Conservation (phyloP, 2,888 invertebrate genomes). For the Chelonus formosanus region DNA sequence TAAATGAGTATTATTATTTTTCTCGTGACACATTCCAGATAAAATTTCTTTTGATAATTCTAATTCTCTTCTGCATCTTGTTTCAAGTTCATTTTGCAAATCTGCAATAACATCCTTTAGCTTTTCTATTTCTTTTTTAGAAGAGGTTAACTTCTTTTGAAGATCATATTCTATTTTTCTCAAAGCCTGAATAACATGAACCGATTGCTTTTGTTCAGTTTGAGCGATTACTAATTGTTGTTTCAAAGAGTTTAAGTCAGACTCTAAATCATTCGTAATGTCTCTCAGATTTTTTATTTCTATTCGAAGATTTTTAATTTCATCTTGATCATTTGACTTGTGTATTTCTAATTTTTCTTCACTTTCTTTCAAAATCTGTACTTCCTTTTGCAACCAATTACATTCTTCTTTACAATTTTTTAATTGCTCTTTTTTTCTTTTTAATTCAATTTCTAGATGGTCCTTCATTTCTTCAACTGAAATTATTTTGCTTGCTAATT, state of each 20-base stretch:
- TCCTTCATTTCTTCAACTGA: constrained; percentile 64
- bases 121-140: constrained; percentile 59
- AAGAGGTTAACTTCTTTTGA: constrained; percentile 65
- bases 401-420: constrained; percentile 68
- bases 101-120: constrained; percentile 54
- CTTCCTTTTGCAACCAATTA: constrained; percentile 69
- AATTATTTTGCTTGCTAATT: constrained; percentile 53
- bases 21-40: constrained; percentile 50
- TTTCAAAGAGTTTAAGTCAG: constrained; percentile 52
- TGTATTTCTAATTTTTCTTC: constrained; percentile 53
- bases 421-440: constrained; percentile 65
- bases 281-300: constrained; percentile 52
- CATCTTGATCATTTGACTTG: constrained; percentile 46
- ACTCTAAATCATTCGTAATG: constrained; percentile 53
- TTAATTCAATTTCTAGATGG: constrained; percentile 66
- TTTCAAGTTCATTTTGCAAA: constrained; percentile 47
- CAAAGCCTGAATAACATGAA: constrained; percentile 69
- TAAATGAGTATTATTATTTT: constrained; percentile 56
- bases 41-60: constrained; percentile 48
- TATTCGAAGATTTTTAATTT: constrained; percentile 49
- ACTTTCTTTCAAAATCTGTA: constrained; percentile 55
- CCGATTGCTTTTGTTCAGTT: constrained; percentile 47
- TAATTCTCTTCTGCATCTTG: constrained; percentile 43
- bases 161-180: constrained; percentile 73
- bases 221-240: constrained; percentile 46